phyloP scores from a whole-genome alignment of 2,888 invertebrate species.

The Barypeithes pellucidus region DNA sequence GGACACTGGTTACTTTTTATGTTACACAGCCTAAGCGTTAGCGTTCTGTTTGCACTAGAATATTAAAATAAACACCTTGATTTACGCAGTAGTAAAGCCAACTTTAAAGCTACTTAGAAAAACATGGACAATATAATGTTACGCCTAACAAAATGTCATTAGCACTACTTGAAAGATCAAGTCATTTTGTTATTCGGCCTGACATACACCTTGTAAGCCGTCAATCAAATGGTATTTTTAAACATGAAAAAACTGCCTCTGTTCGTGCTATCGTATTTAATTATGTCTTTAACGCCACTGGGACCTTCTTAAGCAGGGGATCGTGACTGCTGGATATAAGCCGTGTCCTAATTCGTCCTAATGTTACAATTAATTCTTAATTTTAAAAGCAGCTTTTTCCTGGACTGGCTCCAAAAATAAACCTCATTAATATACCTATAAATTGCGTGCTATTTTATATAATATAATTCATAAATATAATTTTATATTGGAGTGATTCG shows the following conservation, averaged over 20 bases:
- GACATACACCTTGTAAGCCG: slow-evolving; percentile 41
- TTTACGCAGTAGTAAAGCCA: background rate
- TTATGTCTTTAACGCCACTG: slow-evolving; percentile 53
- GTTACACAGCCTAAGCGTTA: too few species aligned
- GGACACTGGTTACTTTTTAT: too few species aligned
- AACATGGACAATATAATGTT: slow-evolving; percentile 37
- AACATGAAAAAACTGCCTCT: slow-evolving; percentile 37
- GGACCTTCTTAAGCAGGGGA: slow-evolving; percentile 32
- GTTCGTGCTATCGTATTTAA: slow-evolving; percentile 48
- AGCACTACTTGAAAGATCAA: slow-evolving; percentile 33
- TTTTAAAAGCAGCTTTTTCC: background rate
- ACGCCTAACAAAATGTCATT: slow-evolving; percentile 43
- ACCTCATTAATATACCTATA: too few species aligned
- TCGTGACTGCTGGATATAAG: slow-evolving; percentile 38
- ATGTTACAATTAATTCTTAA: background rate
- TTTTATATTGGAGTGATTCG: too few species aligned
- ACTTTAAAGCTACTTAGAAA: slow-evolving; percentile 13
- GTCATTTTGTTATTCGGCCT: slow-evolving; percentile 32
- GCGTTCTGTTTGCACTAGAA: background rate
- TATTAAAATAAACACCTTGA: slow-evolving; percentile 1
- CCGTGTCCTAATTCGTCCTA: slow-evolving; percentile 16
- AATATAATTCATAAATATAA: too few species aligned
- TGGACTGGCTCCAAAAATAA: too few species aligned
- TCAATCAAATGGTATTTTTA: slow-evolving; percentile 44
- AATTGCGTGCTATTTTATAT: too few species aligned